phyloP scores from a whole-genome alignment of 2,113 vertebrate species.

The Atrichornis clamosus region DNA sequence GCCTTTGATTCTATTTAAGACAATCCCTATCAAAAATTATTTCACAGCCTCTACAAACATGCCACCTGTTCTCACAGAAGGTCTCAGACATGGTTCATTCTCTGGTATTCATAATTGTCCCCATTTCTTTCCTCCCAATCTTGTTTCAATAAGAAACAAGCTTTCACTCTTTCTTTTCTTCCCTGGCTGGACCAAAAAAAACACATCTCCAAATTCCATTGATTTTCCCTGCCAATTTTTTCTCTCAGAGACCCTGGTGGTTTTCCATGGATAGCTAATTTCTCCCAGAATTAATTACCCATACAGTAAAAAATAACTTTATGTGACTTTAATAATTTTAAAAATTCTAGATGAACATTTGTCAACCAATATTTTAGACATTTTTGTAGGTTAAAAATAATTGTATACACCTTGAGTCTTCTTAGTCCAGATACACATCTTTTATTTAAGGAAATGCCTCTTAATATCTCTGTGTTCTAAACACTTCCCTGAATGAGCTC shows the following conservation, averaged over 20 bases:
- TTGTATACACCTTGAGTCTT: neutral
- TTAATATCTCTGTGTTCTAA: neutral
- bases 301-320: neutral
- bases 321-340: neutral
- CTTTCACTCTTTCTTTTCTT: neutral
- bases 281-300: neutral
- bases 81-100: neutral
- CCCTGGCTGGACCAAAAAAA: neutral
- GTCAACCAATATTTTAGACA: neutral
- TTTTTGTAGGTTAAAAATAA: neutral
- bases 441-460: neutral
- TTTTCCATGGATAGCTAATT: neutral
- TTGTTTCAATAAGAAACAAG: neutral
- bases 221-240: neutral
- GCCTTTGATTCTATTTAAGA: neutral
- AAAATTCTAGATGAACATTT: neutral
- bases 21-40: neutral
- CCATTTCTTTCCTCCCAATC: neutral
- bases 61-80: neutral
- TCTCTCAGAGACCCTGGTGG: neutral
- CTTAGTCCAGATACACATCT: neutral
- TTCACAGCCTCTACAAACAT: neutral
- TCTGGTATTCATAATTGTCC: neutral
- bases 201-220: neutral
- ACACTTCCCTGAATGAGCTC: neutral